phyloP scores from a whole-genome alignment of 2,888 invertebrate genomes.

The Diploptera punctata region DNA sequence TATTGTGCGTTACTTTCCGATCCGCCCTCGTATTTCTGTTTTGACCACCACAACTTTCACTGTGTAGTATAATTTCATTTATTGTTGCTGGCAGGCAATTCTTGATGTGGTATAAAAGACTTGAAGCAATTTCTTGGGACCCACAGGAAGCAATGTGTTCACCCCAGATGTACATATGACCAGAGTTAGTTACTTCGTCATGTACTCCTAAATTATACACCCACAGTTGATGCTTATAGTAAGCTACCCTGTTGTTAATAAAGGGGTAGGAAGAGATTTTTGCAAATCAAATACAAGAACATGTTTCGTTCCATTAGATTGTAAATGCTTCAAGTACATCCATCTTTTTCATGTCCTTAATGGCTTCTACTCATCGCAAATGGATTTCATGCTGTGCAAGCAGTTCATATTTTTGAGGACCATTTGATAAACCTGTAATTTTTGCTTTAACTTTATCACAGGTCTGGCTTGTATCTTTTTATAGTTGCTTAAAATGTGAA shows the following conservation, averaged over 20 bases:
- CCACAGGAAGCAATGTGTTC: slow-evolving; percentile 41
- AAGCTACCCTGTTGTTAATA: slow-evolving; percentile 46
- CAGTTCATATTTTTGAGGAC: background rate
- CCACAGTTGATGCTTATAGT: slow-evolving; percentile 47
- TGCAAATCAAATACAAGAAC: slow-evolving; percentile 46
- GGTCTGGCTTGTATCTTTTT: background rate
- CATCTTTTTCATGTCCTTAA: background rate
- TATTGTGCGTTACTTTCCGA: too few relatives aligned
- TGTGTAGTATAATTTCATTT: slow-evolving; percentile 44
- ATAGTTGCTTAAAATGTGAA: background rate
- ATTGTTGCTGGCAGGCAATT: slow-evolving; percentile 27
- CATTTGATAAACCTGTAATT: background rate
- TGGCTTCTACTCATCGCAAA: background rate
- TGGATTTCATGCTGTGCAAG: background rate
- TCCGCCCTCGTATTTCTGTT: background rate
- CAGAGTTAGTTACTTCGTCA: slow-evolving; percentile 41
- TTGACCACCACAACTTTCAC: background rate
- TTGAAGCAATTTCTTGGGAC: slow-evolving; percentile 48
- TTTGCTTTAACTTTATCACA: background rate
- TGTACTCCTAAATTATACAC: slow-evolving; percentile 45
- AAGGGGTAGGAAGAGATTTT: slow-evolving; percentile 48
- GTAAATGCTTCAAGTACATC: background rate
- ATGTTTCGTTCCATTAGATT: background rate
- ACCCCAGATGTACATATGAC: slow-evolving; percentile 47
- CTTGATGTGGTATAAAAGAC: slow-evolving; percentile 44